Percentiles rank a stretch among this genome's conserved stretches.
Evolutionary conservation across 2,888 invertebrate genomes (phyloP).

Genomic region (Agrochola lota): DNA sequence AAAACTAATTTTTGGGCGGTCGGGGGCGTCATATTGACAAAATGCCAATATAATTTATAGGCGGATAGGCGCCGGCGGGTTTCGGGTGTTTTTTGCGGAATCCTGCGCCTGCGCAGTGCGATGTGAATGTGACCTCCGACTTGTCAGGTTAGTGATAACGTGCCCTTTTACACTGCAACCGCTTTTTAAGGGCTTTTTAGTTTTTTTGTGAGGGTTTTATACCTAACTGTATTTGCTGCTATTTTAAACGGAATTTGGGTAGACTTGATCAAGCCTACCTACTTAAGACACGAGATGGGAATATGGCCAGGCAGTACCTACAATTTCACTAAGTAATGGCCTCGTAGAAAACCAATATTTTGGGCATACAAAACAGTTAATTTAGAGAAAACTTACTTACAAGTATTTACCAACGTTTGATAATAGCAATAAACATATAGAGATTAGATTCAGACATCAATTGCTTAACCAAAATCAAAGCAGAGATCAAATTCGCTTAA

Average conservation of each 20-base stretch:
- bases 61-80: conserved; percentile 77
- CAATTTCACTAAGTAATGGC: neutral
- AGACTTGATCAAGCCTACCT: neutral
- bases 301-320: neutral
- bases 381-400: neutral
- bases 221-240: conserved; percentile 3
- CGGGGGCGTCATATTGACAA: conserved; percentile 84
- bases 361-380: neutral
- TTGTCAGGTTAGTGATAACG: conserved; percentile 67
- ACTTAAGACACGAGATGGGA: neutral
- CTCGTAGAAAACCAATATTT: neutral
- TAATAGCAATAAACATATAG: too few relatives aligned
- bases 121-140: conserved; percentile 69
- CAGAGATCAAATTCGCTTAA: neutral
- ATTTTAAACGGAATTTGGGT: neutral
- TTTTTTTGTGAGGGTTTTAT: conserved; percentile 30
- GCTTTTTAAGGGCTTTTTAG: conserved; percentile 52
- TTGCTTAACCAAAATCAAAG: neutral
- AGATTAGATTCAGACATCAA: neutral
- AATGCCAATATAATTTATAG: conserved; percentile 86
- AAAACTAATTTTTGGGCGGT: conserved; percentile 71
- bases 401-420: too few relatives aligned
- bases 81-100: conserved; percentile 71
- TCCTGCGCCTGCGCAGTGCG: conserved; percentile 54
- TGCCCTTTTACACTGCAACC: conserved; percentile 62